Conservation (phyloP, 2,888 invertebrate genomes). For the Ophion ventricosus region DNA sequence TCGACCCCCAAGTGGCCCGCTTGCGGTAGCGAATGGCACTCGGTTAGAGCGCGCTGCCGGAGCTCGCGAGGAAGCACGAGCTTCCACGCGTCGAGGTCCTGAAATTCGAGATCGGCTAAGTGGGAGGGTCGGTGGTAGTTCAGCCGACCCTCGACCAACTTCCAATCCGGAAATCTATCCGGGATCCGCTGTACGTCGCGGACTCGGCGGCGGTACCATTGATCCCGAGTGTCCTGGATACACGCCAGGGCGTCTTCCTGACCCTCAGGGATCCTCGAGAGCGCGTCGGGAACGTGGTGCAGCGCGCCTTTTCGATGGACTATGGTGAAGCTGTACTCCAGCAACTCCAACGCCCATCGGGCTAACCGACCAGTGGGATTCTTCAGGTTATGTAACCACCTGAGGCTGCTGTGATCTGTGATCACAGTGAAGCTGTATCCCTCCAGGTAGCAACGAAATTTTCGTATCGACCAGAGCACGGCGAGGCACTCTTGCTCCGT, state of each 20-base stretch:
- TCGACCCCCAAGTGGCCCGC: conserved; percentile 64
- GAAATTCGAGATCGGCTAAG: neutral
- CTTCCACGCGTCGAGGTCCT: conserved; percentile 50
- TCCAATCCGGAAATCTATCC: neutral
- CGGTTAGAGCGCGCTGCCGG: neutral
- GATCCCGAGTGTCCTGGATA: too few relatives aligned
- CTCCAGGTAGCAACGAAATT: too few relatives aligned
- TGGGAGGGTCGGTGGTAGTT: conserved; percentile 32
- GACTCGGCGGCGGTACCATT: too few relatives aligned
- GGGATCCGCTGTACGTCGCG: neutral
- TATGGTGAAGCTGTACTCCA: too few relatives aligned
- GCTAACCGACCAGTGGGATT: too few relatives aligned
- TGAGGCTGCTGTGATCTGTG: too few relatives aligned
- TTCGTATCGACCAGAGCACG: too few relatives aligned
- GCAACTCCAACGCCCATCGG: too few relatives aligned
- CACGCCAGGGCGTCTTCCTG: neutral
- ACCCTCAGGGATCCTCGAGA: conserved; percentile 37
- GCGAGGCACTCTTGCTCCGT: too few relatives aligned
- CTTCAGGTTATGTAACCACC: too few relatives aligned
- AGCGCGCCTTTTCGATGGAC: conserved; percentile 40
- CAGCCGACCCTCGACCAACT: neutral
- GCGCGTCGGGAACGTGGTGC: conserved; percentile 59
- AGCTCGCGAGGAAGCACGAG: conserved; percentile 50
- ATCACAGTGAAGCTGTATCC: too few relatives aligned
- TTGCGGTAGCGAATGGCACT: conserved; percentile 16